A percentile compares a stretch with the other conserved stretches of the same genome.
Evolutionary conservation across 2,113 vertebrate genomes (phyloP).

Genomic region (Entelurus aequoreus): DNA sequence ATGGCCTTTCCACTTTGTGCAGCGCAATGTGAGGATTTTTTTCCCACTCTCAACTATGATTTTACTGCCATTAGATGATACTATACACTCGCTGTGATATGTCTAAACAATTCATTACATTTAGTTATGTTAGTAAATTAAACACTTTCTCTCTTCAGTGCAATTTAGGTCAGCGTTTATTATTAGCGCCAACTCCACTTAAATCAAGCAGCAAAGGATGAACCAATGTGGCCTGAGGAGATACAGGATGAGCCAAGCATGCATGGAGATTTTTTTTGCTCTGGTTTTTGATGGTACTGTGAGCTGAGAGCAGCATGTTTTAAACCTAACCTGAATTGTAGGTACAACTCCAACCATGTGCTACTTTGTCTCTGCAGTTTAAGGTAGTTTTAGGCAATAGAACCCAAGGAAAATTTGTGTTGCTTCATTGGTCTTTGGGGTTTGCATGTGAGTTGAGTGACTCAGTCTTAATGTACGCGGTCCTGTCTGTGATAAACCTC

Average conservation of each 20-base stretch:
- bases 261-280: slow-evolving; percentile 30
- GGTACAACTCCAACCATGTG: neutral
- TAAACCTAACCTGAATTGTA: neutral
- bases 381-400: neutral
- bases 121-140: slow-evolving; percentile 6
- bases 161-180: slow-evolving; percentile 39
- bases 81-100: slow-evolving; percentile 1
- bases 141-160: slow-evolving; percentile 10
- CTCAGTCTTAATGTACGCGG: slow-evolving; percentile 9
- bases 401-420: neutral
- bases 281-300: slow-evolving; percentile 22
- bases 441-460: slow-evolving; percentile 13
- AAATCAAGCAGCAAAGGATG: slow-evolving; percentile 30
- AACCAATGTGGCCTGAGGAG: slow-evolving; percentile 39
- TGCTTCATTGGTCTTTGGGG: slow-evolving; percentile 1
- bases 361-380: neutral
- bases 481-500: slow-evolving; percentile 4
- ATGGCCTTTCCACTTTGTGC: slow-evolving; percentile 10
- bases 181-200: slow-evolving; percentile 27
- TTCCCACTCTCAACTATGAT: slow-evolving; percentile 35
- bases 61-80: slow-evolving; percentile 1
- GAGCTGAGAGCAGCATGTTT: slow-evolving; percentile 4
- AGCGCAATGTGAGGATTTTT: slow-evolving; percentile 24
- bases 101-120: neutral
- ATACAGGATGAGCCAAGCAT: slow-evolving; percentile 30